Base-by-base conservation (phyloP, 2,888 invertebrate species). In the Drosophila antonietae region DNA sequence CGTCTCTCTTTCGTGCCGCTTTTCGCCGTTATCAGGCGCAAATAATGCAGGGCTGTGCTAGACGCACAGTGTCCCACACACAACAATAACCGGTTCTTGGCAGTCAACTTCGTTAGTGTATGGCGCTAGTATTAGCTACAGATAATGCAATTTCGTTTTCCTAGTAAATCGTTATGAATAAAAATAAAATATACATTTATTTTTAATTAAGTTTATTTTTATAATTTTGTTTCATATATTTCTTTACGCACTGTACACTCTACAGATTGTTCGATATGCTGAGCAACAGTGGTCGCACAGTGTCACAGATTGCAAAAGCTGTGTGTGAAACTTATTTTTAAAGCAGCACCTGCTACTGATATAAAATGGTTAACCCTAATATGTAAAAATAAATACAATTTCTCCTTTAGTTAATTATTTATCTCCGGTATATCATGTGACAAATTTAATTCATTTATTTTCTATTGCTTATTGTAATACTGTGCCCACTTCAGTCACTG, bases 21-120 rank as follows among this genome's bases (percentile, higher is more conserved):
- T 78, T 84, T 87, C 83, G 74, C 68, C 89, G 87, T 88, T 84
- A 84, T 84, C 84, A 84, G 68, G 56, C 31, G 52, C 31, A 31
- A 51, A 18, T 28, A 58, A 53, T 8, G 41, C 80, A 73, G 78
- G 73, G 78, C n/a, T 80, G 78, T 63, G 18, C 39, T 41, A 14
- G 14, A 9, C n/a, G 78, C 66, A 77, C 77, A 79, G 75, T 79
- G 75, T 57, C 51, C 46, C 69, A 18, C 12, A 62, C 4, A 0
- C 14, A 37, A 5, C 10, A 14, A 51, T 12, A 78, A 60, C 63
- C 59, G 41, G 59, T 63, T 73, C 35, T 39, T 9, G 9, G 23
- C 0, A 6, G 9, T 9, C 14, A 20, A 10, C 10, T 15, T 15
- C 0, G 8, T 4, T 14, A 0, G 1, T 1, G 8, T 20, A 4